phyloP scores from a whole-genome alignment of 2,888 invertebrate genomes.

The Apamea crenata region DNA sequence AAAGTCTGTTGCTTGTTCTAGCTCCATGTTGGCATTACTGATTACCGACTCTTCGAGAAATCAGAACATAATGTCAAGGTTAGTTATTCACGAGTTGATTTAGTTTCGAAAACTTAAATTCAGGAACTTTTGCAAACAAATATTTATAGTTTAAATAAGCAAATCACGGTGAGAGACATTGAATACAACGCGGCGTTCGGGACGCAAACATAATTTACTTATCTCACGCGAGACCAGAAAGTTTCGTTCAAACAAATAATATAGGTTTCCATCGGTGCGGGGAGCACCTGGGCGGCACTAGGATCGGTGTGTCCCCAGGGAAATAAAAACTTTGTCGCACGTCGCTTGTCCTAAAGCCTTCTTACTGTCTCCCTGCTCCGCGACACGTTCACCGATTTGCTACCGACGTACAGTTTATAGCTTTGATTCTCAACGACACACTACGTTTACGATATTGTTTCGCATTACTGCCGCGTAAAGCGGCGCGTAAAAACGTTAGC shows the following conservation, averaged over 20 bases:
- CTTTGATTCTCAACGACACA: constrained; percentile 87
- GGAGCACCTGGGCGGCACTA: constrained; percentile 88
- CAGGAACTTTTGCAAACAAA: constrained; percentile 53
- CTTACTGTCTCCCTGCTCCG: constrained; percentile 83
- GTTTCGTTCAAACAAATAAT: constrained; percentile 90
- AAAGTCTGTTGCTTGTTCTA: background rate
- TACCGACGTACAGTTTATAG: constrained; percentile 86
- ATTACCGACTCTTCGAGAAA: background rate
- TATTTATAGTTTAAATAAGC: constrained; percentile 73
- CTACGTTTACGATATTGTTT: constrained; percentile 88
- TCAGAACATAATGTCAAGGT: constrained; percentile 26
- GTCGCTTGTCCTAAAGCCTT: constrained; percentile 89
- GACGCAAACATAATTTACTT: constrained; percentile 89
- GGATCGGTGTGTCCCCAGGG: constrained; percentile 89
- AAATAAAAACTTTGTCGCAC: constrained; percentile 90
- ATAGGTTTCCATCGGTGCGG: constrained; percentile 88
- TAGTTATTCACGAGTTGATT: constrained; percentile 36
- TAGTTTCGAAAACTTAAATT: constrained; percentile 42
- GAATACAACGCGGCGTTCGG: constrained; percentile 83
- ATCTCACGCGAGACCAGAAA: constrained; percentile 89
- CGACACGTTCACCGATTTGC: constrained; percentile 88
- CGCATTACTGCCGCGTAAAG: constrained; percentile 82
- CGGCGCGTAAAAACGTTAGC: constrained; percentile 73
- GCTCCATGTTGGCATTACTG: background rate
- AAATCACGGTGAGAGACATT: constrained; percentile 77